Conservation (phyloP, 2,888 invertebrate species). For the Poecilus cupreus region DNA sequence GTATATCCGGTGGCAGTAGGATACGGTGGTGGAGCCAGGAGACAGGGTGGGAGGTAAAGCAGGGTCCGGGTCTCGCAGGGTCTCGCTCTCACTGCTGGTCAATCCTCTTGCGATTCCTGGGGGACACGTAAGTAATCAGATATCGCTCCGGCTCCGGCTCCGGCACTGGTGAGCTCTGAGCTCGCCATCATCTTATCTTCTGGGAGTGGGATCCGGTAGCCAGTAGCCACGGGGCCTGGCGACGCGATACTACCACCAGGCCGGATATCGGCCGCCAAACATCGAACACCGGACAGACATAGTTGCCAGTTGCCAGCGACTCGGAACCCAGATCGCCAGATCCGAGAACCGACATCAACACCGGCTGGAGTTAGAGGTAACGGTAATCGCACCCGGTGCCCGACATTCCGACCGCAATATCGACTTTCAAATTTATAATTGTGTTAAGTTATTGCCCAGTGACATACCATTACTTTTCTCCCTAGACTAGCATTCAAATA, state of each 20-base stretch:
- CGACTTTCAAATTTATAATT: not conserved
- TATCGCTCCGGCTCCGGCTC: constrained; percentile 33
- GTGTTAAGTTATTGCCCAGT: not conserved
- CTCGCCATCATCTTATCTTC: constrained; percentile 40
- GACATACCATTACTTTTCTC: too few relatives aligned
- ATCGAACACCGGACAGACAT: constrained; percentile 8
- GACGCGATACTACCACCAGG: not conserved
- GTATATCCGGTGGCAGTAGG: not conserved
- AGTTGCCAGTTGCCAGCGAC: not conserved
- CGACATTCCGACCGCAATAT: not conserved
- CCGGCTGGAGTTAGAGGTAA: too few relatives aligned
- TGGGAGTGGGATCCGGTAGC: not conserved
- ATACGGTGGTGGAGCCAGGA: not conserved
- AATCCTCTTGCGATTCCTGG: constrained; percentile 54
- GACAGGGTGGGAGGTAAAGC: not conserved
- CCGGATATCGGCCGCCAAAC: constrained; percentile 48
- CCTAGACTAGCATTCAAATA: too few relatives aligned
- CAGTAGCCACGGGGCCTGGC: not conserved
- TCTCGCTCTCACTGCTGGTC: constrained; percentile 31
- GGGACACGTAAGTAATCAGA: constrained; percentile 57
- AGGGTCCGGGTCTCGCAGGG: not conserved
- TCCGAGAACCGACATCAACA: not conserved
- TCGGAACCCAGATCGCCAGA: not conserved
- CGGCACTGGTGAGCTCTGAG: not conserved
- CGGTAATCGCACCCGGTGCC: too few relatives aligned